A percentile compares a stretch with the other conserved stretches of the same genome.
Conservation (phyloP, 2,888 invertebrate species). For the Oasisia sp. region DNA sequence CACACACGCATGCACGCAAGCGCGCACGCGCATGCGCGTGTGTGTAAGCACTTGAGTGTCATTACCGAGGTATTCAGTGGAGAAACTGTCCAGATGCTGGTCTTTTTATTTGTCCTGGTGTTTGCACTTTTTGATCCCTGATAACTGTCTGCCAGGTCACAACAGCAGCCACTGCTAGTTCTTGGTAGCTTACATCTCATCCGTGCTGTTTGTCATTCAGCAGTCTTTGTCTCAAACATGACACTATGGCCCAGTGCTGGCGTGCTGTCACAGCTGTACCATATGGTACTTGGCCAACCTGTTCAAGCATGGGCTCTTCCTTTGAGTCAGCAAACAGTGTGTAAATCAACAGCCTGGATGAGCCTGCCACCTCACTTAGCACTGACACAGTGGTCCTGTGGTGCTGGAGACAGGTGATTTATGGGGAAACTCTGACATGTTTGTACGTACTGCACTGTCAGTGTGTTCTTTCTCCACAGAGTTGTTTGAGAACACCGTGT, state of each 20-base stretch:
- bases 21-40: too few relatives aligned
- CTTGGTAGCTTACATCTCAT: too few relatives aligned
- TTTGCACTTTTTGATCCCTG: neutral
- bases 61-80: too few relatives aligned
- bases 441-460: neutral
- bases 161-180: too few relatives aligned
- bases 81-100: neutral
- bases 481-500: too few relatives aligned
- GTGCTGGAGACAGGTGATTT: neutral
- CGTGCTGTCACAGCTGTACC: too few relatives aligned
- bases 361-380: neutral
- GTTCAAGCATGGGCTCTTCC: neutral
- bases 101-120: neutral
- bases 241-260: too few relatives aligned
- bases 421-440: neutral
- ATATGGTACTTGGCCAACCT: neutral
- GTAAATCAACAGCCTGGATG: neutral
- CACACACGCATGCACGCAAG: too few relatives aligned
- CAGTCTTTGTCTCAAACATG: too few relatives aligned
- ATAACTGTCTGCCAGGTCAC: neutral
- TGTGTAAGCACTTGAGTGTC: too few relatives aligned
- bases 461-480: neutral
- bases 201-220: too few relatives aligned
- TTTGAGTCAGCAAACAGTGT: neutral
- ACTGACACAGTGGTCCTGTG: neutral